Percentiles rank a stretch among this genome's conserved stretches.
Evolutionary conservation across 1,140 invertebrate genomes (phyloP).

Genomic region (Heliothis virescens): DNA sequence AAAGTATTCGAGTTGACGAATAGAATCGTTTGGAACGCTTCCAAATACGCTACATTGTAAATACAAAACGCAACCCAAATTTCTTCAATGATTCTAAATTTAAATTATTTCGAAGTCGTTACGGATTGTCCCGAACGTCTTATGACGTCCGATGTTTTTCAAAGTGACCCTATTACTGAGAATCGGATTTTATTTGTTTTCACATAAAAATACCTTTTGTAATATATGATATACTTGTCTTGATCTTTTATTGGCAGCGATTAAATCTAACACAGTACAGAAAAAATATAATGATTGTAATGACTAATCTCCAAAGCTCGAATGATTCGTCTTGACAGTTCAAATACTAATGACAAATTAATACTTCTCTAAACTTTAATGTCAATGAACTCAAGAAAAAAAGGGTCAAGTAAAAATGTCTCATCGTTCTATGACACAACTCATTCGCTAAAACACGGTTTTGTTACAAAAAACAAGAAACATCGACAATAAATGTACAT

Average conservation of each 20-base stretch:
- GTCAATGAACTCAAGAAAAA: slow-evolving; percentile 12
- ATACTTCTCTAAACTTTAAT: background rate
- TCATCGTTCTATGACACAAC: slow-evolving; percentile 26
- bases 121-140: slow-evolving; percentile 11
- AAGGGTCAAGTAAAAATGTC: background rate
- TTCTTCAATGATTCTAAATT: slow-evolving; percentile 53
- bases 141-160: slow-evolving; percentile 17
- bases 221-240: background rate
- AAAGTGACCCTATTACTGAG: slow-evolving; percentile 36
- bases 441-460: slow-evolving; percentile 23
- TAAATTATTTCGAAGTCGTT: slow-evolving; percentile 13
- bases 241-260: background rate
- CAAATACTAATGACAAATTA: background rate
- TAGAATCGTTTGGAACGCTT: slow-evolving; percentile 52
- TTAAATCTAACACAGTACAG: no score
- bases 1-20: slow-evolving; percentile 34
- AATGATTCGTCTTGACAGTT: no score
- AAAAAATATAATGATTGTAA: no score
- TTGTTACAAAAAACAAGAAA: slow-evolving; percentile 25
- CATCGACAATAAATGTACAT: slow-evolving; percentile 63
- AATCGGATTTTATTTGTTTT: slow-evolving; percentile 21
- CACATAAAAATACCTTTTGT: background rate
- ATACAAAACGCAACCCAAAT: slow-evolving; percentile 53
- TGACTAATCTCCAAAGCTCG: no score
- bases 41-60: slow-evolving; percentile 45